phyloP scores from a whole-genome alignment of 2,888 invertebrate genomes.

The Tetheella fluctuosa region DNA sequence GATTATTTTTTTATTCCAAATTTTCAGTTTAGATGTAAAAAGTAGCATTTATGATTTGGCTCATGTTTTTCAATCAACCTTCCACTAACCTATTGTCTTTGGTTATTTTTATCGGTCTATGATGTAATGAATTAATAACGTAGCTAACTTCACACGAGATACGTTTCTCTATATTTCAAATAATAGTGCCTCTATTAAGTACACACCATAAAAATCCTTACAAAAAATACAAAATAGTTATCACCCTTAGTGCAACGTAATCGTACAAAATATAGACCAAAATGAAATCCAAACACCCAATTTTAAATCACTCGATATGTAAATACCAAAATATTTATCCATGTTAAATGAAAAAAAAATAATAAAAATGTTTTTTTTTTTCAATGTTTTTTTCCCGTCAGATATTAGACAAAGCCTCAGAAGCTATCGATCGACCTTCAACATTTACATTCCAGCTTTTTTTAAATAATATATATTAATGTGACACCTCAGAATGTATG shows the following conservation, averaged over 20 bases:
- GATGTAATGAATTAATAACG: too few species aligned
- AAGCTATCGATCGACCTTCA: constrained; percentile 74
- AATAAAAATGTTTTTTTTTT: constrained; percentile 52
- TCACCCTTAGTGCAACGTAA: constrained; percentile 74
- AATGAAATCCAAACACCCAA: constrained; percentile 70
- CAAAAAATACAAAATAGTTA: constrained; percentile 45
- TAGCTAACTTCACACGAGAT: constrained; percentile 21
- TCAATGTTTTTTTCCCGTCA: constrained; percentile 46
- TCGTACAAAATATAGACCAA: constrained; percentile 82
- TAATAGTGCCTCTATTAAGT: constrained; percentile 61
- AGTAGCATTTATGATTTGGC: too few species aligned
- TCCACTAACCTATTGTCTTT: too few species aligned
- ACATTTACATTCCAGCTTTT: constrained; percentile 67
- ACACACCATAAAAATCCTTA: constrained; percentile 42
- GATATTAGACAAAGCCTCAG: constrained; percentile 68
- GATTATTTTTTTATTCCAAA: too few species aligned
- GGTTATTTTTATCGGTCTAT: too few species aligned
- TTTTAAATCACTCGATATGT: constrained; percentile 59
- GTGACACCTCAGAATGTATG: constrained; percentile 36
- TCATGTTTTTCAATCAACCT: too few species aligned
- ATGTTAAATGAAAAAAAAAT: constrained; percentile 52
- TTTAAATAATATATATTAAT: constrained; percentile 22
- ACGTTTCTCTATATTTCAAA: constrained; percentile 20
- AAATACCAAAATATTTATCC: constrained; percentile 69
- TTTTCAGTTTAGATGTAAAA: too few species aligned